phyloP scores from a whole-genome alignment of 2,797 vertebrate species.

The Psittacula echo region DNA sequence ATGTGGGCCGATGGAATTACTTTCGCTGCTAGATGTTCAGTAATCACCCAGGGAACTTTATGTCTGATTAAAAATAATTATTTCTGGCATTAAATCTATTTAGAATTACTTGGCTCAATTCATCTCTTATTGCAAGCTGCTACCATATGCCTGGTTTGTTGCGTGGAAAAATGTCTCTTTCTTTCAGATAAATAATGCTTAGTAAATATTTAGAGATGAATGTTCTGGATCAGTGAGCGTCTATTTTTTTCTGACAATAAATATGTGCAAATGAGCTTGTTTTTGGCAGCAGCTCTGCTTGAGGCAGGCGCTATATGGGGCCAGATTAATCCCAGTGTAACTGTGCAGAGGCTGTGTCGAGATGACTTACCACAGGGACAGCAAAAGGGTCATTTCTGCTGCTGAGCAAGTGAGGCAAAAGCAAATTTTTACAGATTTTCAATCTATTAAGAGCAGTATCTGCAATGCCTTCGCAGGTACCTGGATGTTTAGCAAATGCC shows the following conservation, averaged over 20 bases:
- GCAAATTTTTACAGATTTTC: neutral
- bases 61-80: slow-evolving; percentile 82
- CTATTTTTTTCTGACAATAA: slow-evolving; percentile 42
- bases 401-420: neutral
- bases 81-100: slow-evolving; percentile 75
- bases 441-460: neutral
- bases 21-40: slow-evolving; percentile 37
- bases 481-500: neutral
- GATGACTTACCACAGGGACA: neutral
- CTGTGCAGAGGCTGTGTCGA: rapidly evolving
- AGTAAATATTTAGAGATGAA: slow-evolving; percentile 79
- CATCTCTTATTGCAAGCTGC: slow-evolving; percentile 58
- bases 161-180: slow-evolving; percentile 73
- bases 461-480: neutral
- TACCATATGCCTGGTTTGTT: slow-evolving; percentile 69
- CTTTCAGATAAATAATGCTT: slow-evolving; percentile 72
- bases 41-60: slow-evolving; percentile 74
- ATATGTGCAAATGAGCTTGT: slow-evolving; percentile 50
- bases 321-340: neutral
- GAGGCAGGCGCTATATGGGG: neutral
- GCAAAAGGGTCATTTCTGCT: neutral
- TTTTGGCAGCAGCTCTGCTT: neutral
- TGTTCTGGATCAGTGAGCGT: slow-evolving; percentile 64
- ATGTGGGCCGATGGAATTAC: neutral
- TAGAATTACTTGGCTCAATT: slow-evolving; percentile 58